Conservation (phyloP, 1,140 invertebrate genomes). For the Phymorhynchus buccinoides region DNA sequence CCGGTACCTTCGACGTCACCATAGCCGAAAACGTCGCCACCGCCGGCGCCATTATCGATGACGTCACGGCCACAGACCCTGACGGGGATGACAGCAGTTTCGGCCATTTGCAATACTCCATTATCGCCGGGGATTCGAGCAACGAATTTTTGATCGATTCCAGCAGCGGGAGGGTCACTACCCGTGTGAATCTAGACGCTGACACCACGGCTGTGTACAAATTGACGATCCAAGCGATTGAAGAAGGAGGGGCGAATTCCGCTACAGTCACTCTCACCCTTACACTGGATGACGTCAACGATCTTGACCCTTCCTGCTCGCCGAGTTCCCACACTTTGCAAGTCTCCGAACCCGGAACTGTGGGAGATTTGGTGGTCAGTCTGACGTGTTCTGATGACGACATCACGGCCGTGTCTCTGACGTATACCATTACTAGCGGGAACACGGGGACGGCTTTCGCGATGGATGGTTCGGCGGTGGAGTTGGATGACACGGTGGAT, state of each 20-base stretch:
- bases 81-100: constrained; percentile 43
- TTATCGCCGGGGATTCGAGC: constrained; percentile 52
- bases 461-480: constrained; percentile 39
- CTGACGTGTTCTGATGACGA: constrained; percentile 55
- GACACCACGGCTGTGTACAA: constrained; percentile 51
- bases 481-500: constrained; percentile 48
- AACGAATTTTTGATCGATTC: constrained; percentile 57
- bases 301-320: constrained; percentile 54
- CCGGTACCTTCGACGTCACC: constrained; percentile 33
- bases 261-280: constrained; percentile 52
- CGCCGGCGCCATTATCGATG: constrained; percentile 47
- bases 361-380: constrained; percentile 8
- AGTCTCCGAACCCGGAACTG: constrained; percentile 41
- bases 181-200: constrained; percentile 48
- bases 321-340: constrained; percentile 42
- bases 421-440: constrained; percentile 53
- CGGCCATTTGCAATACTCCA: constrained; percentile 50
- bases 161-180: constrained; percentile 48
- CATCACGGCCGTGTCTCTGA: constrained; percentile 46
- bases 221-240: constrained; percentile 45
- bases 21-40: constrained; percentile 47
- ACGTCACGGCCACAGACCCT: constrained; percentile 52
- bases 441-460: constrained; percentile 48
- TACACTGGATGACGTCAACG: constrained; percentile 60
- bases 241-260: constrained; percentile 50